Base-by-base conservation (phyloP, 2,113 vertebrate species). In the Alectura lathami region DNA sequence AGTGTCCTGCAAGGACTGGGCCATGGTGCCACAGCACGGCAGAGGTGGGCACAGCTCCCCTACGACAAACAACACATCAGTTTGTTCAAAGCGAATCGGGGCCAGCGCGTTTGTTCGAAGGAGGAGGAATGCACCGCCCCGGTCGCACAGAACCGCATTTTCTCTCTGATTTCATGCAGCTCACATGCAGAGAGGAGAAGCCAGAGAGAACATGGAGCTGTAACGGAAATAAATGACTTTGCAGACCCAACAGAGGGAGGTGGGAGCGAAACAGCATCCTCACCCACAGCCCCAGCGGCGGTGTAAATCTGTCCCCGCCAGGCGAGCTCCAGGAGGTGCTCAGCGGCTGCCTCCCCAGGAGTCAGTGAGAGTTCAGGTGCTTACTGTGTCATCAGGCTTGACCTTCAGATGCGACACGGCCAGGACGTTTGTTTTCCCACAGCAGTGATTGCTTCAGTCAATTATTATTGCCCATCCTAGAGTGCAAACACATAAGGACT, bases 401-500 rank as follows among this genome's bases (percentile, higher is more conserved):
- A 97, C 94, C 95, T 96, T 96, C 96, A 94, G 84, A 73, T 24
- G 67, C 34, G 5, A 76, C 93, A 89, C 16, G 3, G 22, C 89
- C 91, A 62, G 59, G 76, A 54, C 85, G 75, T 87, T 94, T 94
- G 94, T 95, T 94, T 97, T 97, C 94, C 93, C 91, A 91, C 87
- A 96, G 87, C 89, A 95, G 94, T 91, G 95, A 95, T 97, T 95
- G 93, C 93, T 96, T 89, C 89, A 95, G 89, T 95, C 94, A 94
- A 91, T 94, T 96, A 96, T 92, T 94, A 91, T 91, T 92, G 91
- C 93, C 89, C 87, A 86, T 89, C 87, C 91, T 59, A 36, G 75
- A 85, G 78, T 63, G 82, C 93, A 92, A 95, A 92, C 87, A 89
- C 94, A 66, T 76, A 62, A 93, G 87, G 86, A 54, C 57, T 94